Base-by-base conservation (phyloP, 2,888 invertebrate species). In the Drepanosiphum platanoidis region DNA sequence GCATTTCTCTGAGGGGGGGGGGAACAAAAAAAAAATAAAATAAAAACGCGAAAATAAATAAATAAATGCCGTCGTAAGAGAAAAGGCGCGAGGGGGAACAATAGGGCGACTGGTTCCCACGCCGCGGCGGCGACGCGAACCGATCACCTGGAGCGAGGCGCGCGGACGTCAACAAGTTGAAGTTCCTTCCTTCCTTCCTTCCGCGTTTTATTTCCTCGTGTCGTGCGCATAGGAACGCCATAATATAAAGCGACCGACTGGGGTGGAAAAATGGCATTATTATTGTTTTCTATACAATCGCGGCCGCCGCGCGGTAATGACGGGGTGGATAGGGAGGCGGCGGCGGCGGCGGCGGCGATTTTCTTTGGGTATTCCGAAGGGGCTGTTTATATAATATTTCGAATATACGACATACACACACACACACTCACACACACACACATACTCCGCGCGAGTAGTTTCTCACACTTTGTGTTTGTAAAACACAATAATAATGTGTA, bases 121-220 rank as follows among this genome's bases (percentile, higher is more conserved):
- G 83, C 83, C 66, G 74, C 46, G 7, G 32, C 68, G 15, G 32
- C n/a, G n/a, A n/a, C 78, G 42, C 75, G 34, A 78, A 78, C 71
- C 71, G 81, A 74, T 83, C 83, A 83, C 83, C 83, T 75, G 83
- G 83, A n/a, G 61, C 71, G 27, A 11, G n/a, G 22, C 4, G 80
- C 32, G 71, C 32, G 75, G 46, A 83, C 75, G 83, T 83, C 83
- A 83, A 83, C 83, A 83, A 83, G 83, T 83, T 83, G 83, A 66
- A 66, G 75, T 83, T 74, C 82, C 32, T 46, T 18, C 46, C 58
- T 75, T 46, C 46, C 46, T 75, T 75, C 75, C 74, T 83, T 83
- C 83, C 83, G 83, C 75, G 68, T 83, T 83, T 36, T 3, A 27
- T 46, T 83, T 83, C 52, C 83, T 80, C 46, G 22, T 72, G 58